Base-by-base conservation (phyloP, 2,113 vertebrate species). In the Psilopogon haemacephalus region DNA sequence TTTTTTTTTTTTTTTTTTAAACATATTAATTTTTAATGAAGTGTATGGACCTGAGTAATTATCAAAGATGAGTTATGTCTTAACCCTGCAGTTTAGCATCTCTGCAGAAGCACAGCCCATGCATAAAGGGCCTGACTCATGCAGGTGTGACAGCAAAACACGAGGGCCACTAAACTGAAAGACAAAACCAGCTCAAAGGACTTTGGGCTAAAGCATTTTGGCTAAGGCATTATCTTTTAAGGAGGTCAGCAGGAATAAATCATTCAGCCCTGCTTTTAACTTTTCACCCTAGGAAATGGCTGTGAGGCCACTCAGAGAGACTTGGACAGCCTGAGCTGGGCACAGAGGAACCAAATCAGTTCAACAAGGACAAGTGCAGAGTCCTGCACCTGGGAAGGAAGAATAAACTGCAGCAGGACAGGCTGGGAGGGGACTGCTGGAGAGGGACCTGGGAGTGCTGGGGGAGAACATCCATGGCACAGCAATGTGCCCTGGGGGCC, bases 201-300 rank as follows among this genome's bases (percentile, higher is more conserved):
- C 5, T 6, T 76, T 32, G 46, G 78, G 75, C 77, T 80, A 83
- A 71, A 14, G 72, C 32, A 84, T 83, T 95, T 94, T 79, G 38
- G 38, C 54, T 83, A 71, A 86, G 78, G 75, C 18, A 30, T 40
- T 87, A 55, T 14, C 33, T 24, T 87, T 94, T 84, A 88, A 87
- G 84, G 85, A 96, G 84, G 91, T 88, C 82, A 95, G 42, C 40
- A 56, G n/a, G 24, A 89, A 93, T 46, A 95, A 86, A 85, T 93
- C 81, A 93, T 80, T 76, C 46, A 82, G 59, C 38, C 79, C 74
- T 96, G 81, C 84, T 95, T 94, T 69, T 71, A 69, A n/a, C n/a
- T n/a, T n/a, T n/a, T n/a, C n/a, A n/a, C n/a, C n/a, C n/a, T n/a
- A n/a, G n/a, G n/a, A n/a, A n/a, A n/a, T n/a, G n/a, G n/a, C n/a